Evolutionary conservation across 2,797 vertebrate species (phyloP), one percentile per base, ranked within the genome.

Genomic region (Poecilia picta): DNA sequence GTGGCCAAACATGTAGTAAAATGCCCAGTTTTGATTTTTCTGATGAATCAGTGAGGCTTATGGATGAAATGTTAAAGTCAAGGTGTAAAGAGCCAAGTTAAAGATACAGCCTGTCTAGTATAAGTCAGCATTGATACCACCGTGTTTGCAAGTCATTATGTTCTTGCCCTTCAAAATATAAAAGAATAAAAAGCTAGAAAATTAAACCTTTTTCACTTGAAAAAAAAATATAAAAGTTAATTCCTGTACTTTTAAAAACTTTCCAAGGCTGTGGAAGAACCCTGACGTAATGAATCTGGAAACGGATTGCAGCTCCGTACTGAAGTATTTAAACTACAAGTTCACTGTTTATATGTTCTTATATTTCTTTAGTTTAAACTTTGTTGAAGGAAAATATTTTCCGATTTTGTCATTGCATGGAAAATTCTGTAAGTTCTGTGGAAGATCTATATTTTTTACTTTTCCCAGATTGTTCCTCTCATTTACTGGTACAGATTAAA

Each of bases 281-380:
- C 55, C n/a, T 59, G 55, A 31, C 4, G 11, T 13, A 28, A 31
- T 15, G 28, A 62, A 66, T 7, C 64, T 66, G 31, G 18, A 39
- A 23, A 2, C 7, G 33, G 8, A 64, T 20, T 64, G 31, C 59
- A 64, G 59, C 33, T 39, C 64, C 36, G 5, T 0, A 33, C 18
- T 39, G 62, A 31, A 4, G 8, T 39, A 39, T 39, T 39, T 39
- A 18, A 47, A 36, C 10, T 46, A 20, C 45, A 39, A 16, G 11
- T 64, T 20, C n/a, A 7, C 72, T 81, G 77, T 47, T 62, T 47
- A 71, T 10, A 20, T 84, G 33, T 53, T 15, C 1, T 51, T 46
- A n/a, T 86, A 10, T 23, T 20, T 39, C 33, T 66, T 39, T 23
- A 23, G 20, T 39, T 66, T 66, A 66, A 36, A 66, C 3, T 8